A percentile compares a stretch with the other conserved stretches of the same genome.
Conservation (phyloP, 2,113 vertebrate genomes). For the Crotalus horridus region DNA sequence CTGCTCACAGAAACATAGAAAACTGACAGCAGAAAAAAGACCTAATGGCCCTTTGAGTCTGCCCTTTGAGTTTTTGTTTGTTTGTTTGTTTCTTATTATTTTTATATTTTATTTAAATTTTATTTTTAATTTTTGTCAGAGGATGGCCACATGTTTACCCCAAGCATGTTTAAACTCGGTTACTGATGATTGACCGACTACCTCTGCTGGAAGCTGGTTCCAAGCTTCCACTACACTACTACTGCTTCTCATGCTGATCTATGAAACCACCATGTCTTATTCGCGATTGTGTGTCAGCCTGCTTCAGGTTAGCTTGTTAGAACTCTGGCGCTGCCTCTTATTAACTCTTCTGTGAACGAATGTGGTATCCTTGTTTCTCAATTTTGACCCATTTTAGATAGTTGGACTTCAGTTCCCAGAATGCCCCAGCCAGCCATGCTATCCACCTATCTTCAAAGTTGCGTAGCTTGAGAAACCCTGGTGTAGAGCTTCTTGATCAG, state of each 20-base stretch:
- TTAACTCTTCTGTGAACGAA: background rate
- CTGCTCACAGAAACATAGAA: background rate
- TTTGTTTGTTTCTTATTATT: too few species aligned
- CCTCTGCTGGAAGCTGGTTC: too few species aligned
- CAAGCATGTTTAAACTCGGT: too few species aligned
- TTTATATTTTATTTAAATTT: too few species aligned
- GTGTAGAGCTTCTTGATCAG: background rate
- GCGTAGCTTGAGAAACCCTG: background rate
- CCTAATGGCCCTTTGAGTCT: background rate
- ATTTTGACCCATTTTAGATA: too few species aligned
- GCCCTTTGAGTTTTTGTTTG: background rate
- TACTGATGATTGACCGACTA: too few species aligned
- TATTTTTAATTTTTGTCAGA: too few species aligned
- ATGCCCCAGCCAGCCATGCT: too few species aligned
- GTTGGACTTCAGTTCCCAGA: too few species aligned
- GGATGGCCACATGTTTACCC: too few species aligned
- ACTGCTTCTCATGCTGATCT: background rate
- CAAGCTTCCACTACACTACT: too few species aligned
- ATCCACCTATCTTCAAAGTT: background rate
- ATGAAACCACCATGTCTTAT: background rate
- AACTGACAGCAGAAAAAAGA: background rate
- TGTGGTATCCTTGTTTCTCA: background rate
- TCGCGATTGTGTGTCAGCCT: background rate
- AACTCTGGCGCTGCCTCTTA: background rate
- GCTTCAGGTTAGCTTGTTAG: background rate